Base-by-base conservation (phyloP, 2,888 invertebrate genomes). In the Ophioninae sp. region DNA sequence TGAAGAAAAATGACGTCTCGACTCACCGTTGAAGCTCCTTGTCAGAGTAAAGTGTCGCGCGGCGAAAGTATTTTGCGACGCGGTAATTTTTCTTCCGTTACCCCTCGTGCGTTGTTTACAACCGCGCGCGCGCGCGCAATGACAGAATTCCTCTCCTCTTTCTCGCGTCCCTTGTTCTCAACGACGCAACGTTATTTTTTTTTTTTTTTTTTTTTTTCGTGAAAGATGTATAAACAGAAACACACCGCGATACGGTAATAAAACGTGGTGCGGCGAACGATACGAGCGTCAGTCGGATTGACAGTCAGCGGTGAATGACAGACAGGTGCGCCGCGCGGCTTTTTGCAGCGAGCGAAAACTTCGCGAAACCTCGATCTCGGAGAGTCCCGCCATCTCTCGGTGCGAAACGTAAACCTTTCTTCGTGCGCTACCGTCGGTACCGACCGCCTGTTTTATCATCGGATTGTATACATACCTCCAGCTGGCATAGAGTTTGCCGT, bases 231-330 rank as follows among this genome's bases (percentile, higher is more conserved):
- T 67, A 65, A 87, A 88, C 88, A 87, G 86, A 86, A 81, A 81
- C 81, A 86, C 87, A 82, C 63, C 85, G 86, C 86, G 83, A 61
- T 68, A 83, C 85, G 83, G 87, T 86, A 73, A 73, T 77, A 61
- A 79, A 73, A 85, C 84, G 85, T 84, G 81, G 81, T 83, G 85
- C 87, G 73, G 83, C 85, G 86, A 74, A 78, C 87, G 86, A 39
- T 71, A 51, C 86, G 83, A 88, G 89, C 89, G 89, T 89, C 89
- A 88, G 86, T 89, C 87, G 86, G 88, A 89, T 89, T 89, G 89
- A 89, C 89, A 89, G 89, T 89, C 89, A 88, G 88, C 88, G 86
- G 85, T 74, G 86, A 84, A 78, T 89, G 89, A 89, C 89, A 87
- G 89, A 88, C 89, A 89, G 89, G 89, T 89, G 89, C 88, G 89